Evolutionary conservation across 2,797 vertebrate species (phyloP).

Genomic region (Paguma larvata): DNA sequence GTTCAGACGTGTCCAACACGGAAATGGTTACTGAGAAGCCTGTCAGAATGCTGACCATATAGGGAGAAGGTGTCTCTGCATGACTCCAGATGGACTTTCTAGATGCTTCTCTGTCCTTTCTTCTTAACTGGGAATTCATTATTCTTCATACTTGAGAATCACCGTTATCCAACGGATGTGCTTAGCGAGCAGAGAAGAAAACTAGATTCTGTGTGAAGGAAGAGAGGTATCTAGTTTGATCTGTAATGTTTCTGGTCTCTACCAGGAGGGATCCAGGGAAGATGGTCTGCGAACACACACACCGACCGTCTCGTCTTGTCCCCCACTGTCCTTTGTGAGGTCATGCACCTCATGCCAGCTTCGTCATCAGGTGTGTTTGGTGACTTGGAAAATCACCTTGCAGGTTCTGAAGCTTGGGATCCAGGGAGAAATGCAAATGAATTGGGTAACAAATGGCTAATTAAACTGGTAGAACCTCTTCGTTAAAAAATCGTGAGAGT

Average conservation of each 20-base stretch:
- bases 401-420: neutral
- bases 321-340: neutral
- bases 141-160: neutral
- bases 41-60: neutral
- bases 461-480: neutral
- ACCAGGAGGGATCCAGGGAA: neutral
- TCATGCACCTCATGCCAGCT: neutral
- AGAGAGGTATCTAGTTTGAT: neutral
- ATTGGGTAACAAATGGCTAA: neutral
- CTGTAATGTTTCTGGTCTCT: neutral
- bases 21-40: neutral
- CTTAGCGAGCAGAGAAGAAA: neutral
- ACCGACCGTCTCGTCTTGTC: rapidly evolving
- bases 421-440: neutral
- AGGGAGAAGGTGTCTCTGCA: rapidly evolving
- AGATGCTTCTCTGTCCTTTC: neutral
- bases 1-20: neutral
- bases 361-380: neutral
- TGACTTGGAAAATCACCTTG: neutral
- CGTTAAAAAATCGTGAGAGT: neutral
- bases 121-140: neutral
- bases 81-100: neutral
- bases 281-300: neutral
- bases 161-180: neutral
- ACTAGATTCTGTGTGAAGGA: neutral